Evolutionary conservation across 2,113 vertebrate species (phyloP), one percentile per base, ranked within the genome.

Genomic region (Dromas ardeola): DNA sequence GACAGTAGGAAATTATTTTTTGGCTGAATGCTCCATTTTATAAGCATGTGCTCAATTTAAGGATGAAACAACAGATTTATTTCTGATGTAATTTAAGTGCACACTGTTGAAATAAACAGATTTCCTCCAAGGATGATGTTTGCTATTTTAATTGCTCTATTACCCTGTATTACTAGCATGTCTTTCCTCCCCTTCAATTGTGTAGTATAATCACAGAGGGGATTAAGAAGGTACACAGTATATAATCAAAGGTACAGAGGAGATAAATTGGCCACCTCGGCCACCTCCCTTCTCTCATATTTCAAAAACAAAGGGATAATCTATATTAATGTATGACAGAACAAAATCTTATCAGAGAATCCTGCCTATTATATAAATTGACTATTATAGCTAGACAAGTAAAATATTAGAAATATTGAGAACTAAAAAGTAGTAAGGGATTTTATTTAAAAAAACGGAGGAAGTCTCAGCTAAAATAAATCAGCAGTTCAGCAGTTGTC

Each of bases 231-330:
- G 32, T 59, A 17, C 25, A 43, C 6, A 88, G 38, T 86, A 47
- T 91, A 32, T 96, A 93, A 96, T 90, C 67, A 96, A 74, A 90
- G 19, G 23, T 71, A 86, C 23, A 63, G 77, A 92, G 80, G 77
- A 92, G 76, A 26, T 88, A 83, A 96, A 88, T 56, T 84, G 72
- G 92, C 55, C 80, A 84, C 80, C 65, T 90, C 69, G 61, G 92
- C 65, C 86, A 84, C 82, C 59, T 92, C 80, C 79, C 73, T 88
- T 58, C 59, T 92, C 40, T 90, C 71, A 43, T 62, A 78, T 82
- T 92, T 95, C 50, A 83, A 90, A 95, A 96, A 36, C 55, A 86
- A 95, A 83, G 30, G 59, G 32, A 74, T 95, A 67, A 88, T 77
- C 76, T 84, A 3, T 84, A 86, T 83, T 88, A 78, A 86, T 78